Evolutionary conservation across 2,797 vertebrate species (phyloP).

Genomic region (Linurgus olivaceus): DNA sequence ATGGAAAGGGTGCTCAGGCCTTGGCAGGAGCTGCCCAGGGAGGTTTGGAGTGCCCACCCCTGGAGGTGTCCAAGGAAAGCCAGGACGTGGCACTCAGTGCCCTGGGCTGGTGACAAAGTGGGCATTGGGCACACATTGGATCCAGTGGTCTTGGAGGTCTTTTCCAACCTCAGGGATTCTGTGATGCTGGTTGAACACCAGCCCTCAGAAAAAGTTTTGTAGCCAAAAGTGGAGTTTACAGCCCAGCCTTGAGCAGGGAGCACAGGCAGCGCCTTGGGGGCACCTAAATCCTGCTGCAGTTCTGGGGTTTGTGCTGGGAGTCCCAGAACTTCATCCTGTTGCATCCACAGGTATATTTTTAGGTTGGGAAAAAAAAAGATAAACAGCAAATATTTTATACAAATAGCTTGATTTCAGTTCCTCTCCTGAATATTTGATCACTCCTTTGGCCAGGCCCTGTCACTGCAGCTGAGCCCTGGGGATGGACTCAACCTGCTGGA

Average conservation of each 20-base stretch:
- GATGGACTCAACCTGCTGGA: not conserved
- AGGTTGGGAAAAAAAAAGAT: not conserved
- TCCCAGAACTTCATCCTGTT: not conserved
- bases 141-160: not conserved
- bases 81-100: not conserved
- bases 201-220: not conserved
- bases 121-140: rapidly evolving
- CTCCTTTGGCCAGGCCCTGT: not conserved
- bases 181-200: not conserved
- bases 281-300: not conserved
- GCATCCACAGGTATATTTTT: not conserved
- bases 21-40: not conserved
- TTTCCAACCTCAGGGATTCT: rapidly evolving
- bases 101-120: not conserved
- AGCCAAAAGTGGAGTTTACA: not conserved
- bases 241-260: not conserved
- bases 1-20: rapidly evolving
- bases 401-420: not conserved
- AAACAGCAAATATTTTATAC: not conserved
- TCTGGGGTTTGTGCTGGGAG: not conserved
- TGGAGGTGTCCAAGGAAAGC: not conserved
- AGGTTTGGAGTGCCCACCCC: not conserved
- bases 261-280: not conserved
- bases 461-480: not conserved
- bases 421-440: not conserved